Evolutionary conservation across 2,888 invertebrate species (phyloP), one percentile per base, ranked within the genome.

Genomic region (Lucinisca nassula): DNA sequence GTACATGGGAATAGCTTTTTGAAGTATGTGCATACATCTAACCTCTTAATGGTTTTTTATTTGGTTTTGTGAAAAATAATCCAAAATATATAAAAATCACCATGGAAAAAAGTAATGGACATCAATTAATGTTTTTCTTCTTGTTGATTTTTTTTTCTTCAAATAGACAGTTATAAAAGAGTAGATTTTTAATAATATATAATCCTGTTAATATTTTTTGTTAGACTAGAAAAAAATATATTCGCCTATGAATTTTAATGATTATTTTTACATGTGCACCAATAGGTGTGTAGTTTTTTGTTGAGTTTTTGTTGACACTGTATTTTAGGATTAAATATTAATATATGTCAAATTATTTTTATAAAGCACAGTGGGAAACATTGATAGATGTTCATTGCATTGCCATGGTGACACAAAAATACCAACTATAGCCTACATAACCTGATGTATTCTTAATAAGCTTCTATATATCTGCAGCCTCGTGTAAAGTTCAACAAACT

Each of bases 141-240:
- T 35, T 12, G 67, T 35, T 35, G 30, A 67, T 4, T 3, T 67
- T 67, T 35, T 30, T 67, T 3, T 67, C 35, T 67, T 35, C 17
- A n/a, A n/a, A 67, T 67, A 67, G 32, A 67, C 35, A 35, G 12
- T 10, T 67, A 67, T 67, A 35, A 67, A 67, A 67, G 32, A 67
- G 35, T 67, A 67, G 67, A 35, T 67, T 67, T 45, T 61, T n/a
- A 21, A n/a, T 67, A 67, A 67, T 67, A 67, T 67, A 67, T 67
- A 67, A 45, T 45, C 24, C 21, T 67, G 67, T 67, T 67, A 4
- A 35, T 67, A 67, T 32, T 32, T 67, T 67, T 67, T 67, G 35
- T 35, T 67, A 67, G 67, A 67, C 8, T 67, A 67, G 67, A 67
- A 67, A 67, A 58, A 32, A 30, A 67, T 35, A 67, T 67, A 35